Base-by-base conservation (phyloP, 1,140 invertebrate genomes). In the Aradophagus sp. region DNA sequence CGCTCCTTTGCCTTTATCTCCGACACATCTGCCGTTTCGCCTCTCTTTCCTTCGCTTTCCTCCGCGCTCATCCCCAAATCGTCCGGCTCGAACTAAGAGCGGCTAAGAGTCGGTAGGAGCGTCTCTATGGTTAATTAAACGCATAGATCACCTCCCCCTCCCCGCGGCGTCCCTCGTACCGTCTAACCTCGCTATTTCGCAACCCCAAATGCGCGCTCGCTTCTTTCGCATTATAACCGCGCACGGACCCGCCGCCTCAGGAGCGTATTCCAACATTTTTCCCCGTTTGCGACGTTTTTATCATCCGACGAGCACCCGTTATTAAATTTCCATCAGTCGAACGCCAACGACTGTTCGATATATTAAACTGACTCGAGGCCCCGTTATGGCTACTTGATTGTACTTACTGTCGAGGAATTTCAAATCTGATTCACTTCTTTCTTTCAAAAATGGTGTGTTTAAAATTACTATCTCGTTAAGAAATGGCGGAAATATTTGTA, bases 111-210 rank as follows among this genome's bases (percentile, higher is more conserved):
- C 73, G 73, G 77, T 78, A 76, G 77, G 75, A 81, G 80, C 79
- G 79, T 82, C 81, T 84, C 81, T 84, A 83, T 82, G 80, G 82
- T 84, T 84, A 84, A 84, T 84, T 84, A 84, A 83, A 84, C 82
- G 81, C 82, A 84, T 84, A 83, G 81, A 84, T 84, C 82, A 83
- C 73, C 66, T 55, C 47, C 62, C 41, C 72, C 70, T 47, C 69
- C 59, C 66, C 13, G 12, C 52, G 63, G 31, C 63, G 39, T 67
- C 67, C 67, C 69, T 71, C 74, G 44, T 55, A 56, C 36, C 69
- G 27, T 68, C 58, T 42, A 32, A 53, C 67, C 69, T 58, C 61
- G 63, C 59, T 65, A 45, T 68, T 71, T 67, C 61, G 63, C 73
- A 75, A 71, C 69, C 76, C 67, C 62, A 63, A 67, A 72, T 45